Conservation (phyloP, 2,888 invertebrate genomes). For the Athalia rosae region DNA sequence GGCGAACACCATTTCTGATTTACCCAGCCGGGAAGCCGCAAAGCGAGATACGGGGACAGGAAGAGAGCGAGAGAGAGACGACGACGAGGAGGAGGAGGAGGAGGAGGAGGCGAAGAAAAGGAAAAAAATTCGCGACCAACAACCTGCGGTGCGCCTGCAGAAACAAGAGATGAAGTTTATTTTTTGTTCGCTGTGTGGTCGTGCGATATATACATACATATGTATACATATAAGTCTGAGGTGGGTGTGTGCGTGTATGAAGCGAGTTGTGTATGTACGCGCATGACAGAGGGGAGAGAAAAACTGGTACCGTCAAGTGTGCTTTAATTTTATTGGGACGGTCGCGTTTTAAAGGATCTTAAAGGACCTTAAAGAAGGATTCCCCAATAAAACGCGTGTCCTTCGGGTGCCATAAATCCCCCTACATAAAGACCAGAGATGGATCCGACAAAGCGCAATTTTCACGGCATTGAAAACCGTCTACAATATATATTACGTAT, state of each 20-base stretch:
- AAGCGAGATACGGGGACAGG: neutral
- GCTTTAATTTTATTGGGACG: slow-evolving; percentile 43
- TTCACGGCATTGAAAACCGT: slow-evolving; percentile 55
- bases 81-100: neutral
- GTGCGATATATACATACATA: no score
- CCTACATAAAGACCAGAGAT: slow-evolving; percentile 53
- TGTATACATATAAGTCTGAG: no score
- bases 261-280: no score
- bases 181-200: neutral
- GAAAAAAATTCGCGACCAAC: neutral
- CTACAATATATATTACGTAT: slow-evolving; percentile 31
- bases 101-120: slow-evolving; percentile 1
- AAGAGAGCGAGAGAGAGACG: neutral
- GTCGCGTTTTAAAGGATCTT: slow-evolving; percentile 36
- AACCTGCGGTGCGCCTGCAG: slow-evolving; percentile 14
- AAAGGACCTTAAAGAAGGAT: slow-evolving; percentile 39
- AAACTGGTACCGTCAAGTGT: slow-evolving; percentile 35
- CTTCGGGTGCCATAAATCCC: slow-evolving; percentile 39
- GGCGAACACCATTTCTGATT: slow-evolving; percentile 38
- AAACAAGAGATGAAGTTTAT: slow-evolving; percentile 23
- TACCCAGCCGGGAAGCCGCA: slow-evolving; percentile 21
- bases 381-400: slow-evolving; percentile 42
- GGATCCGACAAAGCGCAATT: slow-evolving; percentile 49
- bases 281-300: slow-evolving; percentile 28
- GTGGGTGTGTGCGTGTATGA: no score